Base-by-base conservation (phyloP, 2,888 invertebrate genomes). In the Chaetoderma sp. region DNA sequence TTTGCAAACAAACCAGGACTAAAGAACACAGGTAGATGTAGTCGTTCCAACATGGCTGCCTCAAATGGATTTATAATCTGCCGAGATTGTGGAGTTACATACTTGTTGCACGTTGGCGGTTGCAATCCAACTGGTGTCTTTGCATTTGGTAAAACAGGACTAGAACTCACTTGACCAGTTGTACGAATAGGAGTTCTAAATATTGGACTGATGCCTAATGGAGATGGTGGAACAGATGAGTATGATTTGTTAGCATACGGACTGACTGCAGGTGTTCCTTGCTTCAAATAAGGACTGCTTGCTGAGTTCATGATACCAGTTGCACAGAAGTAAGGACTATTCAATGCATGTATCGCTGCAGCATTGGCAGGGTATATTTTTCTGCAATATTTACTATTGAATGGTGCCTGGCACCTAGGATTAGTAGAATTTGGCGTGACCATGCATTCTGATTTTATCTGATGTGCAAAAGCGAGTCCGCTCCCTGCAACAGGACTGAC, bases 1-100 rank as follows among this genome's bases (percentile, higher is more conserved):
- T 71, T 70, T 28, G 74, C 74, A 52, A 83, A 83, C 52, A 82
- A 69, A n/a, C 78, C 78, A 3, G 84, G 84, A 58, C 83, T 83
- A 72, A 74, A 74, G 70, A 80, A 81, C 0, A 77, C 65, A 2
- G 82, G 78, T 21, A 77, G 75, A 36, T 81, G 75, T 47, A 83
- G 70, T 32, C 72, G 72, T 30, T 80, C 77, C 10, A 77, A 49
- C 1, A 74, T 67, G 6, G 44, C 71, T 23, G 58, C 61, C 25
- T 84, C 84, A 76, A 84, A 84, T 0, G 84, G 84, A 63, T 84
- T 84, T 44, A 65, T 45, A 1, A 73, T 58, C 4, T 62, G 25
- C n/a, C n/a, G n/a, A 32, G 66, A 62, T n/a, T 74, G 71, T n/a
- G 75, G 75, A 0, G 73, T 73, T 8, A 63, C 58, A 63, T 65